Conservation (phyloP, 2,113 vertebrate genomes). For the Sakesphorus luctuosus region DNA sequence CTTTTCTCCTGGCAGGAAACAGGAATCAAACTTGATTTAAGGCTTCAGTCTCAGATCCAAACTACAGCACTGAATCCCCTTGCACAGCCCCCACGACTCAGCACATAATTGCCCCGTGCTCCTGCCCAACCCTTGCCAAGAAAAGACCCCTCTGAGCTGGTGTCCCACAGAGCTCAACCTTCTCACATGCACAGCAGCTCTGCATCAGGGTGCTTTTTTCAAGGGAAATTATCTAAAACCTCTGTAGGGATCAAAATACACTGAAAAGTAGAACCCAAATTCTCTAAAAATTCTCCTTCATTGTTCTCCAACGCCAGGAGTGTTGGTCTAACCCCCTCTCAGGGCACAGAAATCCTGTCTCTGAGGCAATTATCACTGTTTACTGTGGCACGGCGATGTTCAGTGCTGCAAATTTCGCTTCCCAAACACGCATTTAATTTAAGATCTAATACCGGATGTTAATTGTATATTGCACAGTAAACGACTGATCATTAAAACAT, state of each 20-base stretch:
- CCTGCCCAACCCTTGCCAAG: background rate
- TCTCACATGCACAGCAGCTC: background rate
- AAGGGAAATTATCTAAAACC: background rate
- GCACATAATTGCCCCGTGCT: fast-evolving
- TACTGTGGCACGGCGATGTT: background rate
- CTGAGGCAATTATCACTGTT: background rate
- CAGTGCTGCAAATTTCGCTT: conserved; percentile 40
- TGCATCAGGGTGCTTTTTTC: background rate
- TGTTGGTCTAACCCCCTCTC: background rate
- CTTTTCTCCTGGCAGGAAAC: background rate
- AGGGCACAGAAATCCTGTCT: background rate
- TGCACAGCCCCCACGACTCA: background rate
- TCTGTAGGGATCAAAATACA: background rate
- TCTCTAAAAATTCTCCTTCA: background rate
- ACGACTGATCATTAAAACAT: conserved; percentile 64
- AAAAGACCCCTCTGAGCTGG: background rate
- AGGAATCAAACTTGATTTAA: background rate
- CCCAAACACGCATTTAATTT: conserved; percentile 62
- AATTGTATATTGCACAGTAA: conserved; percentile 65
- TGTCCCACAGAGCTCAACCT: background rate
- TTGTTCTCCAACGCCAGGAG: background rate
- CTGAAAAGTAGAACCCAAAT: background rate
- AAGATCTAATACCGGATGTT: conserved; percentile 54
- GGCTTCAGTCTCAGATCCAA: background rate
- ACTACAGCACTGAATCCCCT: background rate